Evolutionary conservation across 1,140 invertebrate genomes (phyloP), one percentile per base, ranked within the genome.

Genomic region (Drosophila orena): DNA sequence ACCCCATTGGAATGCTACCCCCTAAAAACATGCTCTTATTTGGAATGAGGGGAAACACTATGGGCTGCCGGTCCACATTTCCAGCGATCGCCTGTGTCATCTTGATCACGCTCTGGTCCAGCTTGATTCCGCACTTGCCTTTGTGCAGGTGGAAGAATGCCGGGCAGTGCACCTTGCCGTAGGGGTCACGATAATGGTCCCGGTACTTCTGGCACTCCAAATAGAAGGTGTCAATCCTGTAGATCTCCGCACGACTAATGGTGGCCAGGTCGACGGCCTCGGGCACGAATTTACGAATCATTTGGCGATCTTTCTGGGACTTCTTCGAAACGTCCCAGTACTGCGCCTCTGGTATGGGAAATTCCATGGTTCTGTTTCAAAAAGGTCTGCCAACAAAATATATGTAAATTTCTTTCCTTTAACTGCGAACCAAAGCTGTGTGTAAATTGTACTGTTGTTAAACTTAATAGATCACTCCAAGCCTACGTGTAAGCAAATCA

Each of bases 161-260:
- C 0, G 83, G 76, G 0, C 27, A 37, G 11, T 53, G 61, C 11
- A 90, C 1, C 22, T 75, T 85, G 14, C 72, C 37, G 30, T 58
- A 52, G 3, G 80, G 47, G 52, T 89, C 86, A 5, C 73, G 73
- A 58, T 62, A 90, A 17, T 75, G 81, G 49, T 91, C 83, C 22
- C 76, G 71, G 44, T 68, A 49, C 34, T 78, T 68, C 44, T 91
- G 90, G 7, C 77, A 85, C 11, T 77, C 59, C 20, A 81, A 57
- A 22, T 88, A 90, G 50, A 85, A 90, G 2, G 58, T 43, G 35
- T 91, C 79, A 20, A 76, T 37, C 0, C 46, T 46, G 3, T 55
- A 53, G 6, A 81, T 10, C 14, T 60, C 52, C 0, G 43, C 44
- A 20, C 66, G 73, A 47, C 79, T 76, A 3, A 81, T 46, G 46